Base-by-base conservation (phyloP, 2,113 vertebrate species). In the Pagrus major region DNA sequence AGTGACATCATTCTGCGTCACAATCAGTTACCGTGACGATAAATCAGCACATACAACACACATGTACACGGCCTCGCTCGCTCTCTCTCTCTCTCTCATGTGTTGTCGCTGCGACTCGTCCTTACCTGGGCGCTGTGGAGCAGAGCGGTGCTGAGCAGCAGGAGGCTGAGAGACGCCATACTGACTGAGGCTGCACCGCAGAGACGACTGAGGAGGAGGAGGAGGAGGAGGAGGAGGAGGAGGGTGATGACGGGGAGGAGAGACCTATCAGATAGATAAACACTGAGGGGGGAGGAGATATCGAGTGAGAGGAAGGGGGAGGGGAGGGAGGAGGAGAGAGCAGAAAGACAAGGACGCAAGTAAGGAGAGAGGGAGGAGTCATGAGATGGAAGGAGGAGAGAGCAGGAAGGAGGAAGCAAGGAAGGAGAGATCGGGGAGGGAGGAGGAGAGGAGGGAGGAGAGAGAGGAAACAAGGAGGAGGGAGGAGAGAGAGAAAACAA, bases 121-220 rank as follows among this genome's bases (percentile, higher is more conserved):
- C 85, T 76, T 89, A 92, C 92, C 92, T 90, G 90, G 63, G 64
- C n/a, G 41, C 51, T 18, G 51, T 89, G 86, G 33, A 92, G 51
- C 68, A 93, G 86, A 67, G 84, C 77, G 9, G 83, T 33, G 61
- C 80, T 41, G 68, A 91, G 87, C 83, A 93, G 79, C 83, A 93
- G 84, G 79, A 91, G 80, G 77, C 83, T 0, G 68, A 91, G 79
- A 52, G 83, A 90, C 64, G 89, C 86, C 91, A 92, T 92, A 59
- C 78, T 42, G 73, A 76, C 71, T 29, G 58, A 76, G n/a, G n/a
- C n/a, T n/a, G n/a, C n/a, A n/a, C n/a, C n/a, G n/a, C n/a, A n/a
- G n/a, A n/a, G 78, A 69, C n/a, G 61, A 66, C 64, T 47, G 41
- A 9, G 58, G 49, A 31, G 10, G 68, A 0, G 67, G 44, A 9